phyloP scores from a whole-genome alignment of 2,888 invertebrate genomes.

The Lithophane leautieri region DNA sequence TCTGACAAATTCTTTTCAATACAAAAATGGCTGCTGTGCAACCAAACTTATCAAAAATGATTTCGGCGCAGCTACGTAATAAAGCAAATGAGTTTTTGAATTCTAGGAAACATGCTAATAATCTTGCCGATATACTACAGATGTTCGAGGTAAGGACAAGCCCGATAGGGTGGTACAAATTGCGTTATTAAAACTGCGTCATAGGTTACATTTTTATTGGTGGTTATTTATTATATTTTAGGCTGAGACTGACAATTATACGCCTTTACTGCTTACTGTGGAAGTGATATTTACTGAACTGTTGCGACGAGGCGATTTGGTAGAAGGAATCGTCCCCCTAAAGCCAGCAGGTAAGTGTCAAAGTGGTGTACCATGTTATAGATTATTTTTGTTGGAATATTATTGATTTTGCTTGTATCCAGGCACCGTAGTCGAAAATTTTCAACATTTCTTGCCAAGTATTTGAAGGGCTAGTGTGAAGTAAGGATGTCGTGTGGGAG shows the following conservation, averaged over 20 bases:
- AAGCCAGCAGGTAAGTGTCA: slow-evolving; percentile 88
- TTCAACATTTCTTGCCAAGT: slow-evolving; percentile 6
- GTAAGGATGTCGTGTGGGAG: slow-evolving; percentile 38
- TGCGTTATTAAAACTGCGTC: slow-evolving; percentile 73
- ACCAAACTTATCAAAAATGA: slow-evolving; percentile 89
- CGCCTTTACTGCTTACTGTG: slow-evolving; percentile 92
- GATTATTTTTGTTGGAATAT: slow-evolving; percentile 64
- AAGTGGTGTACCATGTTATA: slow-evolving; percentile 58
- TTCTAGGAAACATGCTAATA: slow-evolving; percentile 91
- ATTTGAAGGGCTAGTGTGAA: slow-evolving; percentile 7
- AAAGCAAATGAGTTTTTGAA: slow-evolving; percentile 94
- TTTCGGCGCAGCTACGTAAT: slow-evolving; percentile 92
- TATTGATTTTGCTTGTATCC: slow-evolving; percentile 76
- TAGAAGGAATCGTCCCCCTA: slow-evolving; percentile 90
- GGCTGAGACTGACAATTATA: slow-evolving; percentile 86
- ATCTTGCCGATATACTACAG: slow-evolving; percentile 92
- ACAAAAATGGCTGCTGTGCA: slow-evolving; percentile 87
- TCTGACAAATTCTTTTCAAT: slow-evolving; percentile 79
- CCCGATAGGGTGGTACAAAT: slow-evolving; percentile 37
- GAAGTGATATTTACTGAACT: slow-evolving; percentile 93
- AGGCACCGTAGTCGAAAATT: slow-evolving; percentile 22
- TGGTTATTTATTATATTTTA: slow-evolving; percentile 77
- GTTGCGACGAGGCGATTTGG: slow-evolving; percentile 92
- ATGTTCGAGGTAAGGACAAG: slow-evolving; percentile 91
- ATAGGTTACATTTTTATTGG: slow-evolving; percentile 76